A percentile compares a stretch with the other conserved stretches of the same genome.
Evolutionary conservation across 2,888 invertebrate species (phyloP).

Genomic region (Drosophila leonis): DNA sequence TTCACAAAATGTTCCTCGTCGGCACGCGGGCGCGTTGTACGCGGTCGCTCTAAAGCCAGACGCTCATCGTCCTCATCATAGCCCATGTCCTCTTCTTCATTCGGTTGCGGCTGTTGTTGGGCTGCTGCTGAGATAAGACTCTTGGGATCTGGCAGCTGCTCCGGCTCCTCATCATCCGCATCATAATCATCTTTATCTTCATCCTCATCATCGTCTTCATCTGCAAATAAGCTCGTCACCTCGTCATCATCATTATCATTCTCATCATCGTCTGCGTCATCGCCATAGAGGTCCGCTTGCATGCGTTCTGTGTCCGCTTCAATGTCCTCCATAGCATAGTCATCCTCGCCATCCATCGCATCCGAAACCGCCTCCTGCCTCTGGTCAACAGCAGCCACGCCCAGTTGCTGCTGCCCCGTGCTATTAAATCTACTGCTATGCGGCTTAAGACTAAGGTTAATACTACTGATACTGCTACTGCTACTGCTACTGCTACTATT

Average conservation of each 20-base stretch:
- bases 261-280: conserved; percentile 61
- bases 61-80: conserved; percentile 84
- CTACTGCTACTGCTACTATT: conserved; percentile 61
- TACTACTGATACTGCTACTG: conserved; percentile 43
- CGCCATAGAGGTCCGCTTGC: conserved; percentile 83
- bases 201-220: conserved; percentile 54
- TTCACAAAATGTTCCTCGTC: conserved; percentile 81
- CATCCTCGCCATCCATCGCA: conserved; percentile 31
- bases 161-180: conserved; percentile 62
- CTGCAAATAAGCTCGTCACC: conserved; percentile 57
- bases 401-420: conserved; percentile 54
- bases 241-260: conserved; percentile 68
- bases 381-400: conserved; percentile 33
- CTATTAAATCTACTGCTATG: conserved; percentile 69
- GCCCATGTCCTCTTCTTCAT: conserved; percentile 82
- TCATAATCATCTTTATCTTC: conserved; percentile 40
- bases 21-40: conserved; percentile 66
- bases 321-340: conserved; percentile 74
- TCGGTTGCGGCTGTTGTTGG: conserved; percentile 23
- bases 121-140: conserved; percentile 60
- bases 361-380: conserved; percentile 23
- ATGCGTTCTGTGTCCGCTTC: conserved; percentile 71
- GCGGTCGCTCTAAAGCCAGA: conserved; percentile 76
- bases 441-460: conserved; percentile 68
- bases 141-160: conserved; percentile 78